Conservation (phyloP, 2,797 vertebrate genomes). For the Poecilia velifera region DNA sequence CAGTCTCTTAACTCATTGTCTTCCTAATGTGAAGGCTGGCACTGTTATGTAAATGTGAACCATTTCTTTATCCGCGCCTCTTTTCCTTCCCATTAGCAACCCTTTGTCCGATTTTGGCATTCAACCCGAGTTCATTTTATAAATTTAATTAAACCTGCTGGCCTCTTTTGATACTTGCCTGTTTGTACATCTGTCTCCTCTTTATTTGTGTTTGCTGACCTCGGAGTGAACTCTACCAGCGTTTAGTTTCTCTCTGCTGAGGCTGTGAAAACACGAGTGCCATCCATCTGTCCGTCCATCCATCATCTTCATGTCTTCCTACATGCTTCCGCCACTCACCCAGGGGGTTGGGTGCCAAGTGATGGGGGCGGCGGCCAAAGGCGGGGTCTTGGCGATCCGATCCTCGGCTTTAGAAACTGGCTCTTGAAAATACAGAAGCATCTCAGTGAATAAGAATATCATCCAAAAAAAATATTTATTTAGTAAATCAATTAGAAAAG, state of each 20-base stretch:
- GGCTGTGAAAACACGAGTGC: background rate
- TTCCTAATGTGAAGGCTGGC: no score
- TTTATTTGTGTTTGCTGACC: background rate
- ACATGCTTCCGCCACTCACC: background rate
- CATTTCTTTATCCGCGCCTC: background rate
- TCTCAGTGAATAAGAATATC: background rate
- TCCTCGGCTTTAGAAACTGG: background rate
- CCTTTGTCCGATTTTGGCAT: background rate
- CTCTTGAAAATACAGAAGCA: background rate
- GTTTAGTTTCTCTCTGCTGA: background rate
- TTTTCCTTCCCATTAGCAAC: background rate
- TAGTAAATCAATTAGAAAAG: background rate
- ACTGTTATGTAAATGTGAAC: no score
- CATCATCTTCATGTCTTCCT: no score
- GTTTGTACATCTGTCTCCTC: background rate
- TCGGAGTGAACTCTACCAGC: background rate
- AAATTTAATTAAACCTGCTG: background rate
- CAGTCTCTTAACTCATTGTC: no score
- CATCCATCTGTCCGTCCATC: no score
- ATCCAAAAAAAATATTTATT: background rate
- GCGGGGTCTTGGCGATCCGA: background rate
- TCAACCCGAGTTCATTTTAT: background rate
- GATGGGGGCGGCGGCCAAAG: background rate
- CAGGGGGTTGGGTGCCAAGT: background rate
- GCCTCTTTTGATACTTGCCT: constrained; percentile 1